Percentiles rank a stretch among this genome's conserved stretches.
These are phyloP conservation scores for Microtus richardsoni DNA, from an alignment of 2,113 vertebrate genomes.

Conservation along the genomic window DNA sequence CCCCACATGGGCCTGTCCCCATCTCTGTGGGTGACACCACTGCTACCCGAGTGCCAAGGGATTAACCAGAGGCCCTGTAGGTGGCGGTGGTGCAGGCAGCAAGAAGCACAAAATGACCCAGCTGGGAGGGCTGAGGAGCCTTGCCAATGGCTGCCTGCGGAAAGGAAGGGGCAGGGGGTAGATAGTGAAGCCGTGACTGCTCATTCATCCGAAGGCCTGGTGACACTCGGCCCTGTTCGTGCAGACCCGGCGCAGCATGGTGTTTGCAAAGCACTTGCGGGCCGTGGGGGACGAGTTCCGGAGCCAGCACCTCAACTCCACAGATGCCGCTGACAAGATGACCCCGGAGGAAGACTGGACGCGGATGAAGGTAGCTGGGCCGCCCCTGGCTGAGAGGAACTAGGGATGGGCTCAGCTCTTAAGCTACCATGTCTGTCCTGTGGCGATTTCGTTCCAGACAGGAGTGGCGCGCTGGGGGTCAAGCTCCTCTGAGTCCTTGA, in stretches of 20 bases:
- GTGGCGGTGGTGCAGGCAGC: too few species aligned
- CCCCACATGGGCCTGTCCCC: too few species aligned
- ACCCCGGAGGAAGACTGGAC: constrained; percentile 95
- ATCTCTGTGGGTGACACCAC: not conserved
- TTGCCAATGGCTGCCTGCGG: fast-evolving
- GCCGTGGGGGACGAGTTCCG: constrained; percentile 93
- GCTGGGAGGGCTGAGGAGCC: not conserved
- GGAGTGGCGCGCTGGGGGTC: too few species aligned
- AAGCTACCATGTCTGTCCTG: not conserved
- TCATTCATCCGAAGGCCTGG: not conserved
- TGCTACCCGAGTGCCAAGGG: not conserved
- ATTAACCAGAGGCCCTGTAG: not conserved
- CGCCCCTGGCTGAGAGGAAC: not conserved
- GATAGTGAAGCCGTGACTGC: not conserved
- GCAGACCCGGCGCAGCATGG: constrained; percentile 97
- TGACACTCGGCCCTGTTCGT: not conserved
- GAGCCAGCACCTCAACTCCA: constrained; percentile 91
- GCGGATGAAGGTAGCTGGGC: constrained; percentile 90
- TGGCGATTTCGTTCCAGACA: not conserved
- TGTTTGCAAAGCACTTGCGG: constrained; percentile 95
- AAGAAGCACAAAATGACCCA: not conserved
- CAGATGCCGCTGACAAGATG: constrained; percentile 89
- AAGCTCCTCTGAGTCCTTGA: not conserved
- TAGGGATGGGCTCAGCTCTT: not conserved
- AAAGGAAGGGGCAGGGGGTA: not conserved